phyloP scores from a whole-genome alignment of 2,888 invertebrate species.

The Campoletis raptor region DNA sequence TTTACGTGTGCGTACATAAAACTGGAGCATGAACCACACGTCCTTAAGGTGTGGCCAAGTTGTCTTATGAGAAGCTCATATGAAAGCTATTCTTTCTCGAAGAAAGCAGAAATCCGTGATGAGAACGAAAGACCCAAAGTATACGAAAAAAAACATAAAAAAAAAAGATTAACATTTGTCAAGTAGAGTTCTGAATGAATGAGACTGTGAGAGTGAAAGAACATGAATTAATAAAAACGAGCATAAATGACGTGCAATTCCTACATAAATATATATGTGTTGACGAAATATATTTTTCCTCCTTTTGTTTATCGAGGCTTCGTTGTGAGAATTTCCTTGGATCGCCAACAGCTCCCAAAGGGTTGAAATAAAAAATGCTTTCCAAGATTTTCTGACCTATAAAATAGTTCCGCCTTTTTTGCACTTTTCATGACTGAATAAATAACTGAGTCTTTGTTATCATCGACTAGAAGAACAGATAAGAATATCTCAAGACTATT shows the following conservation, averaged over 20 bases:
- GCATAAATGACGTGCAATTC: neutral
- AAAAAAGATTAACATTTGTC: conserved; percentile 63
- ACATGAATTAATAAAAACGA: conserved; percentile 23
- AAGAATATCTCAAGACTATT: neutral
- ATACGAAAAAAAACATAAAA: conserved; percentile 23
- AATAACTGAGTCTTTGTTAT: neutral
- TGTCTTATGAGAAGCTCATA: conserved; percentile 31
- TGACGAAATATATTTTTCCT: too few relatives aligned
- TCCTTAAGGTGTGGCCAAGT: conserved; percentile 35
- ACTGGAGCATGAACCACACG: conserved; percentile 41
- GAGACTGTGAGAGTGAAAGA: conserved; percentile 19
- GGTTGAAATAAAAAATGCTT: neutral
- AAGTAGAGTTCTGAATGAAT: conserved; percentile 23
- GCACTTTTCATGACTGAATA: neutral
- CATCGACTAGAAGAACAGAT: neutral
- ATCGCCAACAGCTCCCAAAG: neutral
- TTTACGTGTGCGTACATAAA: neutral
- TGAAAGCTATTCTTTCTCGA: conserved; percentile 25
- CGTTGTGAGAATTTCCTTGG: neutral
- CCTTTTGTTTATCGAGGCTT: neutral
- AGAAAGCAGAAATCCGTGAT: conserved; percentile 43
- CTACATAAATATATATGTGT: neutral
- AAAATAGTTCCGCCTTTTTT: neutral
- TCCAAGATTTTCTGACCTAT: neutral
- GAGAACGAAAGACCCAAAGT: conserved; percentile 20